A percentile compares a stretch with the other conserved stretches of the same genome.
These are phyloP conservation scores for Ancistrus triradiatus DNA, from an alignment of 2,113 vertebrate species.

Conservation along the genomic window DNA sequence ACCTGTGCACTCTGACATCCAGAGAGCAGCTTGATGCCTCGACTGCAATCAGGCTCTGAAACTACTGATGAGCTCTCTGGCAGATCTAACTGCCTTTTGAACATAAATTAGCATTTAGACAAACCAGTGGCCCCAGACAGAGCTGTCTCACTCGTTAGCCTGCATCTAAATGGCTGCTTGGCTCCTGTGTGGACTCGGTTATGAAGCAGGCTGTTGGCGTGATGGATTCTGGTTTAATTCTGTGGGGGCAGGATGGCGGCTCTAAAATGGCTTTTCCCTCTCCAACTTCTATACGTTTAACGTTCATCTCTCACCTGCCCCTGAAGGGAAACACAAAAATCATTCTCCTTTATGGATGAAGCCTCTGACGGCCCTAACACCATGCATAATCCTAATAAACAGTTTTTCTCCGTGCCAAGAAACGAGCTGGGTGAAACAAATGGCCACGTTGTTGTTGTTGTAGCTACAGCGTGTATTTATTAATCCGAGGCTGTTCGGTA, in stretches of 20 bases:
- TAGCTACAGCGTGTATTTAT: constrained; percentile 24
- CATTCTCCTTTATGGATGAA: constrained; percentile 41
- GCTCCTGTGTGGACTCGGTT: constrained; percentile 25
- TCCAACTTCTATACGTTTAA: constrained; percentile 17
- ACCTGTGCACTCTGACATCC: constrained; percentile 21
- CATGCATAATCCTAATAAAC: constrained; percentile 44
- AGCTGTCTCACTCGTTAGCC: constrained; percentile 30
- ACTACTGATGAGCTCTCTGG: constrained; percentile 35
- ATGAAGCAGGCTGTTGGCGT: constrained; percentile 22
- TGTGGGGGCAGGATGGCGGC: constrained; percentile 14
- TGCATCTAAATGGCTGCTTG: constrained; percentile 46
- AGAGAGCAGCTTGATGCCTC: constrained; percentile 33
- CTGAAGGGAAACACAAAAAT: constrained; percentile 35
- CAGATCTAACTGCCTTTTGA: constrained; percentile 33
- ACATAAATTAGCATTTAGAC: constrained; percentile 46
- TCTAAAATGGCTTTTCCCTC: constrained; percentile 26
- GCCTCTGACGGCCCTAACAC: constrained; percentile 35
- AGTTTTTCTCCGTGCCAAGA: constrained; percentile 22
- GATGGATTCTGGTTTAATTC: constrained; percentile 43
- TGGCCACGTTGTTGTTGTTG: constrained; percentile 36
- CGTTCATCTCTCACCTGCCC: constrained; percentile 32
- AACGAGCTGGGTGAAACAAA: constrained; percentile 41
- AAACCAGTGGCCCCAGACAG: constrained; percentile 31
- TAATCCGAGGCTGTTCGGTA: constrained; percentile 24
- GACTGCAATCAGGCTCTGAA: constrained; percentile 23